These are phyloP conservation scores for Polia nebulosa DNA, from an alignment of 2,888 invertebrate genomes.

Conservation along the genomic window DNA sequence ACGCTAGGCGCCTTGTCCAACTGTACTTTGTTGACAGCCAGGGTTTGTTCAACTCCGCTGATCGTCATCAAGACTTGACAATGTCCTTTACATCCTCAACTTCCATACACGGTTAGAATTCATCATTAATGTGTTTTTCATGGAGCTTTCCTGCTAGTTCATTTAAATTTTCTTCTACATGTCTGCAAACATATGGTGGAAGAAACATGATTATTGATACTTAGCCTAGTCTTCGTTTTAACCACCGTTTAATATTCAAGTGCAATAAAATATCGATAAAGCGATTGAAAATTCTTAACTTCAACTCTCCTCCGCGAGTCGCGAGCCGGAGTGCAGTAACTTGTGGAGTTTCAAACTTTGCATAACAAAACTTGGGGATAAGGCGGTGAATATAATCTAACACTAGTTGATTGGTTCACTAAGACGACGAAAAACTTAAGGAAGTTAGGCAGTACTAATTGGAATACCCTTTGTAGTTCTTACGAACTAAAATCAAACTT, in stretches of 20 bases:
- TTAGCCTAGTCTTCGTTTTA: conserved; percentile 23
- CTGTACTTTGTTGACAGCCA: conserved; percentile 10
- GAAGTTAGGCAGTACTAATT: conserved; percentile 16
- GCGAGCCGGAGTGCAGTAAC: conserved; percentile 59
- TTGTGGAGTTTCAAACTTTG: conserved; percentile 61
- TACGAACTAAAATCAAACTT: conserved; percentile 22
- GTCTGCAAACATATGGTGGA: neutral
- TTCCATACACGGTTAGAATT: conserved; percentile 18
- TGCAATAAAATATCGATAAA: conserved; percentile 70
- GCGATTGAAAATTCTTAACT: conserved; percentile 72
- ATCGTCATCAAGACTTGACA: conserved; percentile 30
- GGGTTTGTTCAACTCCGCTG: conserved; percentile 8
- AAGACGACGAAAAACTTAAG: conserved; percentile 40
- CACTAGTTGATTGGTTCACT: conserved; percentile 51
- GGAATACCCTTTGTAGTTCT: conserved; percentile 22
- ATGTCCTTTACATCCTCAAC: conserved; percentile 10
- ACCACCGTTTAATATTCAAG: conserved; percentile 55
- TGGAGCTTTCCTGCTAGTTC: conserved; percentile 21
- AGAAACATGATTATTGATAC: neutral
- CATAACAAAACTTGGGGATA: conserved; percentile 67
- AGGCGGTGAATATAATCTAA: conserved; percentile 43
- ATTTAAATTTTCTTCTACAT: conserved; percentile 36
- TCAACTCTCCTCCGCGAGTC: conserved; percentile 62
- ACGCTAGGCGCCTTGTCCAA: conserved; percentile 31
- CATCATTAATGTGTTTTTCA: conserved; percentile 32